A percentile compares a stretch with the other conserved stretches of the same genome.
Evolutionary conservation across 2,113 vertebrate species (phyloP).

Genomic region (Oenanthe melanoleuca): DNA sequence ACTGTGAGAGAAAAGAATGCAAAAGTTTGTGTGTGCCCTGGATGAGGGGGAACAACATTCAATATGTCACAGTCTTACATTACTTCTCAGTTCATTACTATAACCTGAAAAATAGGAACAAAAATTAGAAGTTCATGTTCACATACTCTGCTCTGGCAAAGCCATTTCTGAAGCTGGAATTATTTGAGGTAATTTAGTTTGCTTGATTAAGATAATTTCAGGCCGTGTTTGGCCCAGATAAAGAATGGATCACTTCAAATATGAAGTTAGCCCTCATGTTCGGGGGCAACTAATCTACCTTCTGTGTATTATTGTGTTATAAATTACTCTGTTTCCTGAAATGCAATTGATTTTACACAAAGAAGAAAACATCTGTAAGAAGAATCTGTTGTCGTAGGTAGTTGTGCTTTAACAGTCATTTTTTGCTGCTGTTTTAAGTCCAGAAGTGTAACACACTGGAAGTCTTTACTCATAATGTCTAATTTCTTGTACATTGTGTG

Average conservation of each 20-base stretch:
- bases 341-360: neutral
- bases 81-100: neutral
- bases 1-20: neutral
- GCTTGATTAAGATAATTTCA: neutral
- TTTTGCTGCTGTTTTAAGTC: conserved; percentile 27
- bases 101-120: neutral
- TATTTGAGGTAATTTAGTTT: neutral
- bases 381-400: neutral
- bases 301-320: neutral
- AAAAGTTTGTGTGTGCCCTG: neutral
- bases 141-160: neutral
- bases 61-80: neutral
- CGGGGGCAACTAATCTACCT: neutral
- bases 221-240: neutral
- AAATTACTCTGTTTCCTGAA: neutral
- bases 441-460: neutral
- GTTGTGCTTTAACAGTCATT: neutral
- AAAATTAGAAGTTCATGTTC: neutral
- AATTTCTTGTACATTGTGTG: neutral
- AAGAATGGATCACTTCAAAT: neutral
- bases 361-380: neutral
- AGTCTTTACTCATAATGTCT: conserved; percentile 42
- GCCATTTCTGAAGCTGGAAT: neutral
- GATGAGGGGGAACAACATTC: neutral
- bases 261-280: neutral